Conservation (phyloP, 2,797 vertebrate genomes). For the Diceros bicornis region DNA sequence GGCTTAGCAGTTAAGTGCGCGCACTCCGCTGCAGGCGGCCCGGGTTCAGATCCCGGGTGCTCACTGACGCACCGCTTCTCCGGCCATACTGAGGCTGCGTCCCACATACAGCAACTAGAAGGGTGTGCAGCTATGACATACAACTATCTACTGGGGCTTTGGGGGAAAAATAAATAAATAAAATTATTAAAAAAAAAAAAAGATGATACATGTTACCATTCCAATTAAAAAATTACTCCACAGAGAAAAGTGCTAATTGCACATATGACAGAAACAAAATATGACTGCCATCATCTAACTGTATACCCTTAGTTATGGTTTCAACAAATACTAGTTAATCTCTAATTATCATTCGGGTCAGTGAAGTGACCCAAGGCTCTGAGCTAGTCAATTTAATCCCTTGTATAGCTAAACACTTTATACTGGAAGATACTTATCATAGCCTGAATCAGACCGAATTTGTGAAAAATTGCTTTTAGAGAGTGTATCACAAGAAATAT, state of each 20-base stretch:
- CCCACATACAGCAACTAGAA: too few species aligned
- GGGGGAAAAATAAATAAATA: too few species aligned
- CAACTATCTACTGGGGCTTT: too few species aligned
- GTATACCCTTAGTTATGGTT: background rate
- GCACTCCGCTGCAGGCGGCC: too few species aligned
- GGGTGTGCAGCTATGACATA: too few species aligned
- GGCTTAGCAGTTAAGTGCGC: too few species aligned
- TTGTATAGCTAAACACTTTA: background rate
- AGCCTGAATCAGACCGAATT: background rate
- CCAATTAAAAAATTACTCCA: background rate
- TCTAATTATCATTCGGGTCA: constrained; percentile 29
- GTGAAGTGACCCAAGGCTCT: background rate
- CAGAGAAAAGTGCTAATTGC: background rate
- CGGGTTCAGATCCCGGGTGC: too few species aligned
- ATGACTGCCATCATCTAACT: background rate
- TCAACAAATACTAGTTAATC: background rate
- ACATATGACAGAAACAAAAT: background rate
- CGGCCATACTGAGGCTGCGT: too few species aligned
- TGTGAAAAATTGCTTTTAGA: background rate
- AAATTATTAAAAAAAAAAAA: background rate
- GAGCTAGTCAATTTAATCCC: background rate
- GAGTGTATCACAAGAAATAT: background rate
- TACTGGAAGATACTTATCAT: background rate
- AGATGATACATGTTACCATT: background rate
- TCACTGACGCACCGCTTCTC: too few species aligned